Evolutionary conservation across 2,888 invertebrate genomes (phyloP), one percentile per base, ranked within the genome.

Genomic region (Cantharis flavilabris): DNA sequence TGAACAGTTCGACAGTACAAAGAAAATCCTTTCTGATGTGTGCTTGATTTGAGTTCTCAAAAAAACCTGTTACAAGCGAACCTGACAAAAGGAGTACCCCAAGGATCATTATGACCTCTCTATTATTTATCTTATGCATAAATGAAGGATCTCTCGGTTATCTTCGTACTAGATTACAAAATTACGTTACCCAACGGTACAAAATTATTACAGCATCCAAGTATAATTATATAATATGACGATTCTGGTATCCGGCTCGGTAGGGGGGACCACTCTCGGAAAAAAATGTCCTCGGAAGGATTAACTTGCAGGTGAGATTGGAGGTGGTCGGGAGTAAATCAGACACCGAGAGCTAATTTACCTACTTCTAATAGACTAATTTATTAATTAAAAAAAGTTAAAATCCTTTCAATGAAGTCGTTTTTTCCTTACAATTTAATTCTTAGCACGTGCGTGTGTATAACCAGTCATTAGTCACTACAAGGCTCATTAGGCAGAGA

Each of bases 381-480:
- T 69, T 65, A 11, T 71, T 71, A 28, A 64, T 65, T 16, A 33
- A 71, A 74, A 75, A 71, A 63, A 63, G 67, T 18, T 28, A 77
- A 77, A 77, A 75, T 75, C 75, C 69, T 70, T 77, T 73, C 73
- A 74, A 75, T 75, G 72, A 65, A 71, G 62, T 30, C 62, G 71
- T 71, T 74, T 69, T 74, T 76, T 76, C 69, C 69, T 74, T 72
- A 70, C 71, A 79, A 76, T 79, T 67, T 74, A 79, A 78, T 80
- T 76, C 80, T 77, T 77, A 75, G 77, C 80, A 80, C 80, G 78
- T 76, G 80, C 78, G 73, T 78, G 76, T 71, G 76, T 76, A 67
- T 67, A 76, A 74, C 73, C 62, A 80, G 76, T 80, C 80, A 80
- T 80, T 77, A 79, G 78, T 79, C 78, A 79, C 79, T 80, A 79